Evolutionary conservation across 1,140 invertebrate species (phyloP), one percentile per base, ranked within the genome.

Genomic region (Drosophila seguyi): DNA sequence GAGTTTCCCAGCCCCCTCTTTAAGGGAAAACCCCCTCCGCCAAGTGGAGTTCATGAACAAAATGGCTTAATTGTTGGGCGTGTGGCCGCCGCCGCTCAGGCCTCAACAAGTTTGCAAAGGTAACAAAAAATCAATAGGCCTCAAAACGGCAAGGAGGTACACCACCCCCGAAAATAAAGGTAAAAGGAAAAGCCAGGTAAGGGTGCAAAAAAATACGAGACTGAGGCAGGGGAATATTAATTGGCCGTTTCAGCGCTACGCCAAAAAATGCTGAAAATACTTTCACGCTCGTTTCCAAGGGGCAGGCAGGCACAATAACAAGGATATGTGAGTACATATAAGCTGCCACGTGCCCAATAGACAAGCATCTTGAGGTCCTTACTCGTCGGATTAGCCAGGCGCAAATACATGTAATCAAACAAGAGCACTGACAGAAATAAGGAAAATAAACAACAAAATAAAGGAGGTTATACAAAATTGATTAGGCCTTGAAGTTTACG

Each of bases 201-300:
- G 47, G 47, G 16, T 50, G 47, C 47, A 50, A 50, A 50, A 50
- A 31, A 31, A 31, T n/a, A 31, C 27, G 27, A 29, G n/a, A n/a
- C 39, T 47, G 41, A 31, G 29, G 55, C 8, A 10, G 56, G 36
- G 57, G 50, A 75, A 88, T 88, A 88, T 87, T 88, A 87, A 88
- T 87, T 87, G 84, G 84, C 61, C 60, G 77, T 78, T 78, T 78
- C 75, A 78, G 72, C 58, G 76, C 61, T 83, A 87, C 73, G 74
- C 62, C 79, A 59, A 87, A 85, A 55, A 87, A 79, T 74, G 67
- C 84, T 76, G 76, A 65, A 77, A 88, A 87, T 87, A 88, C 84
- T 87, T 87, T 87, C 84, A 87, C 85, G 84, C 84, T 87, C 80
- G 76, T 87, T 87, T 88, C 84, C 84, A 77, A 80, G 83, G 53